Percentiles rank a stretch among this genome's conserved stretches.
Evolutionary conservation across 2,888 invertebrate species (phyloP).

Genomic region (Abrostola tripartita): DNA sequence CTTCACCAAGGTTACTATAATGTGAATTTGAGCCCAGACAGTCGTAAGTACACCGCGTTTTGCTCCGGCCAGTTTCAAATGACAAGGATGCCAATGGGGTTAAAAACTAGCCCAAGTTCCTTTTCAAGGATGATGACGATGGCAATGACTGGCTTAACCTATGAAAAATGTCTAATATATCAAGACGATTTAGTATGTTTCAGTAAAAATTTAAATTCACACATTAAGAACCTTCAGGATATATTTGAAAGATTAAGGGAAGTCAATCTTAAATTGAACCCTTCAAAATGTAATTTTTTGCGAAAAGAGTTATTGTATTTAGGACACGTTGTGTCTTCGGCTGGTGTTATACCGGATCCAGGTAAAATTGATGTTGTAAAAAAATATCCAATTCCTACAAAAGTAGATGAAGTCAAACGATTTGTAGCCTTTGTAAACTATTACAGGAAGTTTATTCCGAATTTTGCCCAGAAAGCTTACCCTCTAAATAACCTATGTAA

Average conservation of each 20-base stretch:
- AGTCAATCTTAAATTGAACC: constrained; percentile 8
- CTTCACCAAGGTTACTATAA: no score
- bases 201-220: not conserved
- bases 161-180: constrained; percentile 1
- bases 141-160: constrained; percentile 2
- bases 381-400: constrained; percentile 9
- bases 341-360: constrained; percentile 15
- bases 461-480: constrained; percentile 4
- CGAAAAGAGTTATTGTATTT: constrained; percentile 15
- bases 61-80: constrained; percentile 1
- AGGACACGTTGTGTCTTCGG: constrained; percentile 7
- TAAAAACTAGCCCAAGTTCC: not conserved
- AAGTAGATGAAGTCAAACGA: constrained; percentile 5
- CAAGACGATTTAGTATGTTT: constrained; percentile 1
- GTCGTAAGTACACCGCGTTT: constrained; percentile 1
- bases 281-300: constrained; percentile 13
- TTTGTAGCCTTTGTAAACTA: constrained; percentile 12
- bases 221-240: constrained; percentile 1
- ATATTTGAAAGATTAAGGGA: not conserved
- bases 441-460: constrained; percentile 12
- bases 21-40: no score
- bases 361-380: constrained; percentile 4
- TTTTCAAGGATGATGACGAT: not conserved
- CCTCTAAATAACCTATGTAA: constrained; percentile 8
- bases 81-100: constrained; percentile 1